Conservation (phyloP, 2,797 vertebrate genomes). For the Momotus momota region DNA sequence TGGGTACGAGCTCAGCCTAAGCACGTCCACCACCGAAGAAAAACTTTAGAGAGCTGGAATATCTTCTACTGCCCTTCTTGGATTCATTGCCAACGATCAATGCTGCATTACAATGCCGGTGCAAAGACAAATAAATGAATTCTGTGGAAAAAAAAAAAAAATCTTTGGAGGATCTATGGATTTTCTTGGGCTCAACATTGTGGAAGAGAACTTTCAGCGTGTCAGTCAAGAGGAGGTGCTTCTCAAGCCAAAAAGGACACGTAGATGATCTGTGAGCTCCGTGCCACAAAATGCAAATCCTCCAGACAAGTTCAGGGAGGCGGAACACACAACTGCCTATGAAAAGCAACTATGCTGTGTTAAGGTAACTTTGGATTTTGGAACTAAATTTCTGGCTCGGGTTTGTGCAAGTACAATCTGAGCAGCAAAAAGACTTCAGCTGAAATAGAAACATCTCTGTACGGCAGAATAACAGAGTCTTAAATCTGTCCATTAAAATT, state of each 20-base stretch:
- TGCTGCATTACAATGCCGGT: neutral
- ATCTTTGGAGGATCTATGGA: neutral
- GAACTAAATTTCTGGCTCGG: neutral
- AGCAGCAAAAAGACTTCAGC: neutral
- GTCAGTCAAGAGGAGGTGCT: neutral
- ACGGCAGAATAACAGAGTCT: neutral
- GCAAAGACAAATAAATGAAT: neutral
- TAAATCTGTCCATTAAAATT: neutral
- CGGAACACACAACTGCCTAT: neutral
- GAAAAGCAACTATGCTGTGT: neutral
- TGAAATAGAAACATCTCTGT: slow-evolving; percentile 19
- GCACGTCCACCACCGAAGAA: neutral
- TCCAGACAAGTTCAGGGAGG: neutral
- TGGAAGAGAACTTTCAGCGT: neutral
- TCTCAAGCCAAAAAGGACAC: neutral
- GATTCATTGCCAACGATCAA: neutral
- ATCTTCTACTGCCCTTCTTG: neutral
- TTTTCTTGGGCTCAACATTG: neutral
- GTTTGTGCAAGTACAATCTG: neutral
- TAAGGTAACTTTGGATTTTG: neutral
- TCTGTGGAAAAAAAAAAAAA: neutral
- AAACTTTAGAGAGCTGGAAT: neutral
- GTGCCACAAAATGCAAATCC: neutral
- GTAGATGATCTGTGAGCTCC: neutral
- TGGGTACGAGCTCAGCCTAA: neutral